Percentiles rank a stretch among this genome's conserved stretches.
Evolutionary conservation across 1,140 invertebrate species (phyloP).

Genomic region (Caenorhabditis remanei): DNA sequence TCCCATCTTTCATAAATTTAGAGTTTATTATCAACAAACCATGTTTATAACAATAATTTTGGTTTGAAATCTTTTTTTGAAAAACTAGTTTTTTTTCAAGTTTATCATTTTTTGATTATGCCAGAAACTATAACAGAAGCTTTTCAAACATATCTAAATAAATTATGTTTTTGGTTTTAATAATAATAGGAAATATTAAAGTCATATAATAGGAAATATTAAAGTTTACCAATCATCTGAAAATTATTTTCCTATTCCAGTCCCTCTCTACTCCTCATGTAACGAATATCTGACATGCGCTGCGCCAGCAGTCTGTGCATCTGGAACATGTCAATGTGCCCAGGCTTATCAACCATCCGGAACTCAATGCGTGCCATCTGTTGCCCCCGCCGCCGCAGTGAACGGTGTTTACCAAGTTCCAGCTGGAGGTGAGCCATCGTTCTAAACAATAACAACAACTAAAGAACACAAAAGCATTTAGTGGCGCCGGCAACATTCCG

Average conservation of each 20-base stretch:
- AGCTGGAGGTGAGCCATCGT: conserved; percentile 49
- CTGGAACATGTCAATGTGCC: conserved; percentile 55
- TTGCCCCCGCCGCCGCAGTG: conserved; percentile 3
- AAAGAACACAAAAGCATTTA: conserved; percentile 19
- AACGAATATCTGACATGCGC: conserved; percentile 53
- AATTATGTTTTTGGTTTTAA: too few species aligned
- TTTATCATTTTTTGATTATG: too few species aligned
- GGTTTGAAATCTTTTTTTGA: too few species aligned
- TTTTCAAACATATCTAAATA: too few species aligned
- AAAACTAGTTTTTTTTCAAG: not conserved
- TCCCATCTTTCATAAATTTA: too few species aligned
- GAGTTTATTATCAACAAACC: too few species aligned
- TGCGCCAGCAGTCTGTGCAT: conserved; percentile 50
- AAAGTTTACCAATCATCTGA: not conserved
- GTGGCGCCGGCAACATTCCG: conserved; percentile 53
- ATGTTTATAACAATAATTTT: too few species aligned
- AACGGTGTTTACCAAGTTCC: conserved; percentile 54
- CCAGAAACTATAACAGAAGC: too few species aligned
- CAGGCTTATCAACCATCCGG: conserved; percentile 52
- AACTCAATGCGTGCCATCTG: conserved; percentile 41
- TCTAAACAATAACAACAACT: conserved; percentile 44
- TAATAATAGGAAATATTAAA: too few species aligned
- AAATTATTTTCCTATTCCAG: not conserved
- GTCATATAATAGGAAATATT: too few species aligned
- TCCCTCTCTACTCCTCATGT: conserved; percentile 54